Base-by-base conservation (phyloP, 35 echinoderm and acorn worm genomes). In the Amphiura filiformis region DNA sequence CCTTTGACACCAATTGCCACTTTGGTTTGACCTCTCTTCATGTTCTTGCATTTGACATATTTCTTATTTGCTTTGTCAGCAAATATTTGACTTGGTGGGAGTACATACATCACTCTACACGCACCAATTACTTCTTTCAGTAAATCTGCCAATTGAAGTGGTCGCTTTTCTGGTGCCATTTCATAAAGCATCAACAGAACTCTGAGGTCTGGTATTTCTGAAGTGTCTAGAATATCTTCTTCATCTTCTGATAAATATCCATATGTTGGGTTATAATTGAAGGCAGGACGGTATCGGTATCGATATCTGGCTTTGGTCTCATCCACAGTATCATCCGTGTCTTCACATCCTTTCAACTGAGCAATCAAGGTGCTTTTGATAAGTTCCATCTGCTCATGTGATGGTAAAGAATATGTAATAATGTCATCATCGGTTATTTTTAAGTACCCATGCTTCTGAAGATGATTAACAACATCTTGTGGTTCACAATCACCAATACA, bases 361-460 rank as follows among this genome's bases (percentile, higher is more conserved):
- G 0, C 31, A 1, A 13, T 18, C 39, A 38, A 39, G 34, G 18
- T 79, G 37, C 22, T 23, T 20, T 38, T 38, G 22, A 81, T 28
- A 32, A 34, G n/a, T 35, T 22, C 23, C 34, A 70, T 70, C 26
- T 70, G 7, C 22, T 56, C 5, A 41, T 65, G 32, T 1, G 56
- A 7, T 34, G 83, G 83, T 13, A 70, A 61, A 40, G 56, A 85
- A 35, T 85, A 85, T 23, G 12, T 52, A 65, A 85, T 56, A 11
- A 35, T 70, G 22, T 85, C 56, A 0, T 37, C 83, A 61, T 70
- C 52, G 26, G 15, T 70, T 14, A 85, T 34, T 34, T 70, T 64
- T 1, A 61, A 35, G 32, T 32, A 85, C 11, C 83, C 83, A 34
- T 61, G 56, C 9, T 56, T 37, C 34, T 65, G 26, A 18, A 85